Evolutionary conservation across 2,113 vertebrate species (phyloP), one percentile per base, ranked within the genome.

Genomic region (Hemiscyllium ocellatum): DNA sequence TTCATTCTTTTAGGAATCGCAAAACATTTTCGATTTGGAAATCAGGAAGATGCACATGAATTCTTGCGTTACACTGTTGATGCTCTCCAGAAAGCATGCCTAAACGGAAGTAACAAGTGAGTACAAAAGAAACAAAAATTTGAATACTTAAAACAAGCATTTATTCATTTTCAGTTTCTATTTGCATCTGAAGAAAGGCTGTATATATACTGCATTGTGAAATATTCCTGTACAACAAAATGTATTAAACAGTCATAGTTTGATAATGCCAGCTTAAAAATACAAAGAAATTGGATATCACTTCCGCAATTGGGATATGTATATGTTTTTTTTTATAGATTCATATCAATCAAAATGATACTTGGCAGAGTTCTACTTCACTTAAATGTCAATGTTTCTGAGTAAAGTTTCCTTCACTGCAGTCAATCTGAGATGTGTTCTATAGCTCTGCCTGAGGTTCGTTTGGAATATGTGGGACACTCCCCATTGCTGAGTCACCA

Each of bases 11-110:
- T 96, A 99, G 99, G 98, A 96, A 99, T 99, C 97, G 99, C 98
- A 96, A 98, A 98, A 97, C 98, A 99, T 97, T 99, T 99, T 96
- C 98, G 98, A 96, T 99, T 98, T 96, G 99, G 99, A 96, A 99
- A 98, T 97, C 99, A 99, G 96, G 99, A 99, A 97, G 99, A 99
- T 95, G 99, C 99, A 2, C 99, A 99, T 37, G 99, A 99, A 96
- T 99, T 99, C 96, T 97, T 99, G 96, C 98, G 98, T 56, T 99
- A 99, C 97, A 99, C 98, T 61, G 98, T 99, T 93, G 99, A 99
- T 96, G 99, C 99, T 98, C 98, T 99, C 98, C 99, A 99, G 97
- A 99, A 99, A 97, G 98, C 98, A 78, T 99, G 99, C 96, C 97
- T 99, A 96, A 98, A 98, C 96, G 98, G 98, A 96, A 98, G 97